Conservation (phyloP, 2,797 vertebrate genomes). For the Hybognathus amarus region DNA sequence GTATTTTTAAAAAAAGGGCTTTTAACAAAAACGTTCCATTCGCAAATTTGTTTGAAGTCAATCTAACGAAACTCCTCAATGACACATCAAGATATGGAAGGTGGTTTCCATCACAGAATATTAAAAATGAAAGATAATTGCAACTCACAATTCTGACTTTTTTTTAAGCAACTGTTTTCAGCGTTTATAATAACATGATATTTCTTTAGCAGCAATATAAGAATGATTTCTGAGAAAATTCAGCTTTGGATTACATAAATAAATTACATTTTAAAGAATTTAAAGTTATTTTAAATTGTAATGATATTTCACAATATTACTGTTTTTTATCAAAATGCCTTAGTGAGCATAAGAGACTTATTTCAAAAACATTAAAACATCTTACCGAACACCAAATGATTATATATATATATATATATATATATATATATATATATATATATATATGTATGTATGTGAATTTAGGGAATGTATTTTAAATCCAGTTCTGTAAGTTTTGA, state of each 20-base stretch:
- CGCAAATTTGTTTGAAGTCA: background rate
- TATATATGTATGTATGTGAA: too few relatives aligned
- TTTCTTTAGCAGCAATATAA: background rate
- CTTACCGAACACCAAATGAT: too few relatives aligned
- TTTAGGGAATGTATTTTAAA: background rate
- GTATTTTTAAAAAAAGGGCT: conserved; percentile 1
- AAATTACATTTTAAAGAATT: background rate
- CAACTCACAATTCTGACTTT: too few relatives aligned
- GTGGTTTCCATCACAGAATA: too few relatives aligned
- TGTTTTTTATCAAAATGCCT: background rate
- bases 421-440: too few relatives aligned
- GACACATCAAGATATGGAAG: too few relatives aligned
- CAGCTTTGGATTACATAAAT: background rate
- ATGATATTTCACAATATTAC: background rate
- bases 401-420: too few relatives aligned
- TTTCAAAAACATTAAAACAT: too few relatives aligned
- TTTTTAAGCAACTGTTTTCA: background rate
- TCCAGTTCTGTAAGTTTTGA: background rate
- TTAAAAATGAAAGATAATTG: too few relatives aligned
- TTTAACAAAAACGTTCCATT: background rate
- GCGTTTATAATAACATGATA: background rate
- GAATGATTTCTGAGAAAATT: background rate
- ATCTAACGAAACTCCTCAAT: background rate
- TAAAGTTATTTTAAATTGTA: background rate
- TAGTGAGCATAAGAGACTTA: background rate